These are phyloP conservation scores for Periophthalmus magnuspinnatus DNA, from an alignment of 2,797 vertebrate genomes.

Conservation along the genomic window DNA sequence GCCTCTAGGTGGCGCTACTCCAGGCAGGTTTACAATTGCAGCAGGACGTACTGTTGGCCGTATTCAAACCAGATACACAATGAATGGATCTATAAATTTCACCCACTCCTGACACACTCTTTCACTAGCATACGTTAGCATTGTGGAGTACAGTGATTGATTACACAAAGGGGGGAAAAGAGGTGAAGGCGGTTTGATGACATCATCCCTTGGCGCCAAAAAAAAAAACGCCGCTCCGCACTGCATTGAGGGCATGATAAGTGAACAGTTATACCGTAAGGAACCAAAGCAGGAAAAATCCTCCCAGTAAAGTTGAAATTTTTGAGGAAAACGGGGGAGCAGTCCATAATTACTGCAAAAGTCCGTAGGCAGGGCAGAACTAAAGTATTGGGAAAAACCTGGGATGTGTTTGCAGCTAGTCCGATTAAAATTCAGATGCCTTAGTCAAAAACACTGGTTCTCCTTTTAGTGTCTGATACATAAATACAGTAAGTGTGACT, in stretches of 20 bases:
- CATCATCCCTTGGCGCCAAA: slow-evolving; percentile 60
- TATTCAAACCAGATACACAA: slow-evolving; percentile 65
- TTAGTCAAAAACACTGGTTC: slow-evolving; percentile 41
- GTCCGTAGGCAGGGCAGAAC: slow-evolving; percentile 16
- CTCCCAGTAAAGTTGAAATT: slow-evolving; percentile 40
- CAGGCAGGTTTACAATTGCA: slow-evolving; percentile 62
- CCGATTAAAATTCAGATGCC: slow-evolving; percentile 43
- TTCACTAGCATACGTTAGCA: slow-evolving; percentile 28
- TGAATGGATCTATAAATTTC: slow-evolving; percentile 67
- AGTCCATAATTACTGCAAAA: slow-evolving; percentile 19
- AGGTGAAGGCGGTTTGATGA: slow-evolving; percentile 58
- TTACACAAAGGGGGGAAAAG: slow-evolving; percentile 47
- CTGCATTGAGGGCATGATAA: slow-evolving; percentile 41
- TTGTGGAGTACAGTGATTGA: slow-evolving; percentile 52
- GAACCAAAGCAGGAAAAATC: slow-evolving; percentile 23
- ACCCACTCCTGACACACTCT: slow-evolving; percentile 30
- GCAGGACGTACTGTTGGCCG: slow-evolving; percentile 48
- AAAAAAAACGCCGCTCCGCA: slow-evolving; percentile 12
- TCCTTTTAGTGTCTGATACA: slow-evolving; percentile 46
- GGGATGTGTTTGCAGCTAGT: slow-evolving; percentile 46
- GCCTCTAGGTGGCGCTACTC: slow-evolving; percentile 40
- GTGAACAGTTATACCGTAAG: slow-evolving; percentile 40
- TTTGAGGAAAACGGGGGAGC: slow-evolving; percentile 29
- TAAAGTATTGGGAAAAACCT: slow-evolving; percentile 33
- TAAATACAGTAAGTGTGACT: slow-evolving; percentile 55